phyloP scores from a whole-genome alignment of 2,113 vertebrate species.

The Myotis lucifugus region DNA sequence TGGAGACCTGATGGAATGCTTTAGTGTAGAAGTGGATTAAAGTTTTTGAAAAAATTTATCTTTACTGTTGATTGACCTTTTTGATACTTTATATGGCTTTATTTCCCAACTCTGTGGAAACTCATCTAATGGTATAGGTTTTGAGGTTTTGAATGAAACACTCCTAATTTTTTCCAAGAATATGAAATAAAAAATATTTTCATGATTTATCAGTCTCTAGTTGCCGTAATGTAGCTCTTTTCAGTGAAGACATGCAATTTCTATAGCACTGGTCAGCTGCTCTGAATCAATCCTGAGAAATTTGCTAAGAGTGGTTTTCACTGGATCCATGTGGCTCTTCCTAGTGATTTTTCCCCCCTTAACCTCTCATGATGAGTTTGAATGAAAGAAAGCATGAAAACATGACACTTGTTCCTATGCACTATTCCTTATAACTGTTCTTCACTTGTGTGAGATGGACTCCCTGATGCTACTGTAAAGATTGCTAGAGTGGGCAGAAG shows the following conservation, averaged over 20 bases:
- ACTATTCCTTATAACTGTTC: neutral
- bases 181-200: conserved; percentile 47
- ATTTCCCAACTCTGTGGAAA: conserved; percentile 63
- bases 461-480: neutral
- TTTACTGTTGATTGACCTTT: conserved; percentile 83
- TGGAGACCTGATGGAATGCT: conserved; percentile 78
- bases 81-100: conserved; percentile 77
- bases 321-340: neutral
- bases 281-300: neutral
- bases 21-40: conserved; percentile 60
- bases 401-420: neutral
- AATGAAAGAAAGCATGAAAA: neutral
- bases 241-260: neutral
- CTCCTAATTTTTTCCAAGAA: conserved; percentile 34
- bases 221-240: neutral
- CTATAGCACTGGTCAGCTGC: neutral
- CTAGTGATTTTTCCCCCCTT: neutral
- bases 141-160: conserved; percentile 45
- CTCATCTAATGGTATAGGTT: conserved; percentile 54
- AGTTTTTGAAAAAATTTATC: too few relatives aligned
- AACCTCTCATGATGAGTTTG: neutral
- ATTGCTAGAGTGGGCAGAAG: neutral
- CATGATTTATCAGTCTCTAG: neutral
- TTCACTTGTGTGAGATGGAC: neutral
- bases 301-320: neutral